Evolutionary conservation across 2,888 invertebrate genomes (phyloP), one percentile per base, ranked within the genome.

Genomic region (Ophion obscuratus): DNA sequence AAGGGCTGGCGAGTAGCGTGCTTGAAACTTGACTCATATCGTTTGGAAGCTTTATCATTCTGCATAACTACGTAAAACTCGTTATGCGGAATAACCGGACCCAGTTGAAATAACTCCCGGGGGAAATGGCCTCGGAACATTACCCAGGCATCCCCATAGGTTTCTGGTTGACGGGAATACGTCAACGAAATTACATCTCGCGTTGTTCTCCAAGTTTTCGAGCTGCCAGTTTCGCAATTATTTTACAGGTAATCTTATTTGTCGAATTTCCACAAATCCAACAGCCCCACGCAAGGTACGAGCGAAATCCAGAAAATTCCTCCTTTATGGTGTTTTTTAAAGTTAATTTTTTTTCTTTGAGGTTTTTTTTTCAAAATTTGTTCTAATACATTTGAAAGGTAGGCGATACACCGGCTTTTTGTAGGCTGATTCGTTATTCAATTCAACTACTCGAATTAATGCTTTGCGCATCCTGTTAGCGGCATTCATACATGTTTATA

Each of bases 1-100:
- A 59, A 61, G 64, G 74, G 62, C 11, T 44, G 2, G 62, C 17
- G 36, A 77, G 77, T 64, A 62, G 64, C 36, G 66, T 78, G 67
- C 86, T 85, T 83, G 89, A 90, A 90, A 90, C 88, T 90, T 88
- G 88, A 87, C 84, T 89, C 88, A 87, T 89, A 88, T 87, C 85
- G 86, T 84, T 81, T 68, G 73, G 75, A 75, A 36, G 59, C 79
- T 87, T 87, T 85, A 86, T 83, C 74, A 75, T 73, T 59, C 66
- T 53, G 73, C 82, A 68, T 47, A 85, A 83, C 85, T 79, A 31
- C 70, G 66, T 85, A 87, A 85, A 87, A 83, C 86, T 89, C 82
- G 77, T 89, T 89, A 87, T 73, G 83, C 83, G 78, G 40, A 10
- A 85, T 71, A 84, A 73, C 79, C 61, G 64, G 57, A 66, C 64